These are phyloP conservation scores for Boleophthalmus pectinirostris DNA, from an alignment of 2,113 vertebrate genomes.

Conservation along the genomic window DNA sequence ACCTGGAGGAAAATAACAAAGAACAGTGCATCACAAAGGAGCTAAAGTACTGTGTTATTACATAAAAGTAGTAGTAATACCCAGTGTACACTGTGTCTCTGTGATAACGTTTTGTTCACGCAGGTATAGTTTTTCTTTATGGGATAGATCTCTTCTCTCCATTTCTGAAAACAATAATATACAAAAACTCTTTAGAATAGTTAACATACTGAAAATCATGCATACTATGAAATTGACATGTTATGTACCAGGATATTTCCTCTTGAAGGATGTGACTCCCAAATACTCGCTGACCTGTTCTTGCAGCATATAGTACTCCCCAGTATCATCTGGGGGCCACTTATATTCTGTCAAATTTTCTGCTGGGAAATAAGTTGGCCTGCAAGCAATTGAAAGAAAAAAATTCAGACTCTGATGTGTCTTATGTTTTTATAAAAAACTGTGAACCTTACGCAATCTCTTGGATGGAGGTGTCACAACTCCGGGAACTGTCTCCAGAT, in stretches of 20 bases:
- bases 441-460: slow-evolving; percentile 83
- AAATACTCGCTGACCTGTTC: slow-evolving; percentile 99
- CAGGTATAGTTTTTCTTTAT: slow-evolving; percentile 97
- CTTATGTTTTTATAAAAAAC: not conserved
- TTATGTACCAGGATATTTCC: slow-evolving; percentile 95
- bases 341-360: slow-evolving; percentile 98
- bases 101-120: slow-evolving; percentile 97
- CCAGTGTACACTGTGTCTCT: slow-evolving; percentile 96
- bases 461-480: slow-evolving; percentile 91
- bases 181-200: slow-evolving; percentile 25
- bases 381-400: slow-evolving; percentile 49
- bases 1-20: slow-evolving; percentile 70
- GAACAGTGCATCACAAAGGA: slow-evolving; percentile 1
- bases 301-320: slow-evolving; percentile 98
- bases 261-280: slow-evolving; percentile 97
- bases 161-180: slow-evolving; percentile 79
- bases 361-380: slow-evolving; percentile 94
- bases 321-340: slow-evolving; percentile 95
- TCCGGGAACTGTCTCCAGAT: slow-evolving; percentile 94
- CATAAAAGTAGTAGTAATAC: slow-evolving; percentile 69
- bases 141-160: slow-evolving; percentile 96
- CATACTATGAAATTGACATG: not conserved
- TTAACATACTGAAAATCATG: not conserved
- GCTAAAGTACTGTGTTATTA: not conserved
- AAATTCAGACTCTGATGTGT: not conserved